Evolutionary conservation across 2,888 invertebrate species (phyloP).

Genomic region (Onchidella celtica): DNA sequence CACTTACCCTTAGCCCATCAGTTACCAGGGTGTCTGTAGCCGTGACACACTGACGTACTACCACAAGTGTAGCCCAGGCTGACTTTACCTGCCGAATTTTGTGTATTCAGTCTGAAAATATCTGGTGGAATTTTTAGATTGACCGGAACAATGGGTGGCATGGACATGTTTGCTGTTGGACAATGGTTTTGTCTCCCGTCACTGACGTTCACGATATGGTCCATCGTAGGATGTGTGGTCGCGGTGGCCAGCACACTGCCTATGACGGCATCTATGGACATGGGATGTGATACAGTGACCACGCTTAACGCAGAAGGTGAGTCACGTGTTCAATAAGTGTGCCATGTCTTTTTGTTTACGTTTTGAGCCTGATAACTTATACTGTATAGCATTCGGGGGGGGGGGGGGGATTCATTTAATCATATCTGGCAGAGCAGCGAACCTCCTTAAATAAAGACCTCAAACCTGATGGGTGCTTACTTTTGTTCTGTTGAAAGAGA

Average conservation of each 20-base stretch:
- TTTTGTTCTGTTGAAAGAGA: too few relatives aligned
- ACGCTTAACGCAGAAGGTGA: conserved; percentile 35
- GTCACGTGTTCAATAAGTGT: background rate
- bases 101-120: too few relatives aligned
- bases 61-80: too few relatives aligned
- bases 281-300: conserved; percentile 34
- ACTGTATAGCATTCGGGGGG: too few relatives aligned
- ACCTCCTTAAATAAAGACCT: too few relatives aligned
- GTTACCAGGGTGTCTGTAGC: background rate
- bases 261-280: conserved; percentile 5
- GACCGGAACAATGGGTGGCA: background rate
- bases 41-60: background rate
- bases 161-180: background rate
- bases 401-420: too few relatives aligned
- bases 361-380: too few relatives aligned
- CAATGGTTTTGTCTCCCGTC: background rate
- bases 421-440: too few relatives aligned
- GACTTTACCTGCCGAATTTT: too few relatives aligned
- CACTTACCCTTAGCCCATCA: background rate
- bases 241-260: background rate
- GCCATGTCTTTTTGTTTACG: background rate
- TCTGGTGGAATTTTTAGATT: too few relatives aligned
- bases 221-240: background rate
- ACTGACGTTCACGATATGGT: background rate
- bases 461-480: too few relatives aligned